Percentiles rank a stretch among this genome's conserved stretches.
Conservation (phyloP, 2,888 invertebrate species). For the Acanthosepion lycidas region DNA sequence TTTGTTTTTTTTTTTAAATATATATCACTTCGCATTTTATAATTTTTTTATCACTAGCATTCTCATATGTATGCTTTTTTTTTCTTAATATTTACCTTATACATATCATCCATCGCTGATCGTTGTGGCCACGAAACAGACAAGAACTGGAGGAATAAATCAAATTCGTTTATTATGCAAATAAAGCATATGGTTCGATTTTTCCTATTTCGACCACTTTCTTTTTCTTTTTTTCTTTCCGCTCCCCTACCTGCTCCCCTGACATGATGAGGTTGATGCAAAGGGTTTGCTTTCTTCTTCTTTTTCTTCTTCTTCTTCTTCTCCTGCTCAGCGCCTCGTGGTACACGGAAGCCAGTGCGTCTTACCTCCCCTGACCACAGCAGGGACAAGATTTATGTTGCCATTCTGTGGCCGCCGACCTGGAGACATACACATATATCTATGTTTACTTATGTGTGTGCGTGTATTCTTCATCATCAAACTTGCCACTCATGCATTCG, state of each 20-base stretch:
- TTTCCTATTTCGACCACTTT: constrained; percentile 17
- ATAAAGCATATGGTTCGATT: constrained; percentile 33
- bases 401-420: constrained; percentile 20
- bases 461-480: background rate
- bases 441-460: background rate
- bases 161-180: constrained; percentile 18
- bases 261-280: constrained; percentile 11
- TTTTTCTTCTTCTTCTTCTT: background rate
- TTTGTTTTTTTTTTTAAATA: background rate
- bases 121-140: background rate
- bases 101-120: background rate
- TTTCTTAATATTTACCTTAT: background rate
- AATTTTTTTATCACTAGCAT: background rate
- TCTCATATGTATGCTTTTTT: background rate
- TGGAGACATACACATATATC: background rate
- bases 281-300: background rate
- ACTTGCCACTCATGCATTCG: background rate
- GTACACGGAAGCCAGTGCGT: background rate
- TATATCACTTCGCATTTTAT: background rate
- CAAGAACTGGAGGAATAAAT: background rate
- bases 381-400: constrained; percentile 16
- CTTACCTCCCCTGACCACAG: constrained; percentile 33
- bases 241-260: background rate
- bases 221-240: background rate
- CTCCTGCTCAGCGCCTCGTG: background rate